Conservation (phyloP, 2,113 vertebrate genomes). For the Silurus asotus region DNA sequence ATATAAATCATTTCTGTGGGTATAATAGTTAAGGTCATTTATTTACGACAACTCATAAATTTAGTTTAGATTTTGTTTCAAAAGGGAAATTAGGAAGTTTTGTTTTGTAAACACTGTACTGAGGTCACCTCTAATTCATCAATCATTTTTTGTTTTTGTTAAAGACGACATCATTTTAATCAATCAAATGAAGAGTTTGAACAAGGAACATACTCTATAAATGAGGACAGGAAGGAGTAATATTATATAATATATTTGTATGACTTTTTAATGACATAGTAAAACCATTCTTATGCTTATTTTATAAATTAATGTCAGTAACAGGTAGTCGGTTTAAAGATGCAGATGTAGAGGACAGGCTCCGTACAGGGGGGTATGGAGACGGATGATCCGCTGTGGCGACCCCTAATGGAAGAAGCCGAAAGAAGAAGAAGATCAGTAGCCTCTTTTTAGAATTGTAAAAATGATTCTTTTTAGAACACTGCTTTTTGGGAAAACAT, state of each 20-base stretch:
- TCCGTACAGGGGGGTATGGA: no score
- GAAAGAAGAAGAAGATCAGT: background rate
- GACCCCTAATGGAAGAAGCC: no score
- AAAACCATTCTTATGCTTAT: background rate
- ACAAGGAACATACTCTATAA: background rate
- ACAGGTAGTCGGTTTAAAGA: no score
- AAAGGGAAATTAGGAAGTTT: background rate
- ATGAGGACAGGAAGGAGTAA: background rate
- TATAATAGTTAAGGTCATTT: background rate
- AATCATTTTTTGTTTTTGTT: background rate
- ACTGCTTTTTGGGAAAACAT: no score
- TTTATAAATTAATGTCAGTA: background rate
- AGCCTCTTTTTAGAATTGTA: background rate
- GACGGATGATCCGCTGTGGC: no score
- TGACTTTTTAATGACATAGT: background rate
- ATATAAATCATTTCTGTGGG: background rate
- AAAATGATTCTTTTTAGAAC: background rate
- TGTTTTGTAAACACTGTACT: background rate
- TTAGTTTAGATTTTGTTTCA: background rate
- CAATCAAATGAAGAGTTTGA: background rate
- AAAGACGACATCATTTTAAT: no score
- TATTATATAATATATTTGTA: background rate
- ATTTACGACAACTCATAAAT: background rate
- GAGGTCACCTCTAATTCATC: background rate
- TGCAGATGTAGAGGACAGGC: no score